Conservation (phyloP, 2,797 vertebrate genomes). For the Triplophysa yarkandensis region DNA sequence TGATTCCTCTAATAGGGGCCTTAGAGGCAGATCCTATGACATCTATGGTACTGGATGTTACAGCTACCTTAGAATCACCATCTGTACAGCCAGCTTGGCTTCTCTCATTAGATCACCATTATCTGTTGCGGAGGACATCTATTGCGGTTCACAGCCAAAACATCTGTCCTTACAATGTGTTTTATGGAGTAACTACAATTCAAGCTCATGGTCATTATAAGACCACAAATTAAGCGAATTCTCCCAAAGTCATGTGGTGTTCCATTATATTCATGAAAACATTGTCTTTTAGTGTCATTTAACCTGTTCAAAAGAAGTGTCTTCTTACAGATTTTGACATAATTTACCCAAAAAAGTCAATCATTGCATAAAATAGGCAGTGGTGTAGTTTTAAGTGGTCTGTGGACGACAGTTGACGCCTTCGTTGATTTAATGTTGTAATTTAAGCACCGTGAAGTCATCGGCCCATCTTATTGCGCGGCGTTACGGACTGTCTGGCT, state of each 20-base stretch:
- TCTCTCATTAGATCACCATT: slow-evolving; percentile 68
- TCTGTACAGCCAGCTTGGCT: slow-evolving; percentile 72
- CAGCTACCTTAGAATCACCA: slow-evolving; percentile 66
- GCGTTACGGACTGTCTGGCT: slow-evolving; percentile 40
- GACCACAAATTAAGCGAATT: slow-evolving; percentile 26
- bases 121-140: slow-evolving; percentile 58
- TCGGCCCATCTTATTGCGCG: slow-evolving; percentile 38
- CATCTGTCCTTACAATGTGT: slow-evolving; percentile 54
- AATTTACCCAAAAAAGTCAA: neutral
- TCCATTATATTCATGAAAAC: neutral
- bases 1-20: slow-evolving; percentile 55
- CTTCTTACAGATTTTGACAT: neutral
- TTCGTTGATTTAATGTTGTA: slow-evolving; percentile 28
- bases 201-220: slow-evolving; percentile 21
- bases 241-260: neutral
- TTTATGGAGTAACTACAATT: slow-evolving; percentile 27
- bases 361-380: neutral
- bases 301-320: neutral
- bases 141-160: slow-evolving; percentile 48
- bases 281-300: neutral
- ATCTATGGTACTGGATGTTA: slow-evolving; percentile 52
- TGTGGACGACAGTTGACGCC: slow-evolving; percentile 4
- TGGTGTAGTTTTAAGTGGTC: neutral
- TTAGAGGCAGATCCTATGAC: slow-evolving; percentile 55
- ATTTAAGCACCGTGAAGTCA: slow-evolving; percentile 31